phyloP scores from a whole-genome alignment of 2,888 invertebrate species.

The Cataglyphis cursor region DNA sequence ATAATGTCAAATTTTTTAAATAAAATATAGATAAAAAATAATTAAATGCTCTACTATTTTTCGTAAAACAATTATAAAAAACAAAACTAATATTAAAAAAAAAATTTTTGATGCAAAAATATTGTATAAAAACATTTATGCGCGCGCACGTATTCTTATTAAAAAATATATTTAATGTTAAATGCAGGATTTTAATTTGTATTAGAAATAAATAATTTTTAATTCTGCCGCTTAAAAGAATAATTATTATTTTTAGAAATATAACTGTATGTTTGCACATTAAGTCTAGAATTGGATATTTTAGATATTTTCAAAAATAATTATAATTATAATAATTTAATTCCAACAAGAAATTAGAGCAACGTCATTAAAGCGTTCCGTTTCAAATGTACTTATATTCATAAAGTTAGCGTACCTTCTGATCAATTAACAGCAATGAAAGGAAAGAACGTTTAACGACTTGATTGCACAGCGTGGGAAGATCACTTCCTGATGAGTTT shows the following conservation, averaged over 20 bases:
- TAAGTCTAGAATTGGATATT: neutral
- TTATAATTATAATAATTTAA: neutral
- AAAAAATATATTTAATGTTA: neutral
- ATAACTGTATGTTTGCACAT: neutral
- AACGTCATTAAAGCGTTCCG: neutral
- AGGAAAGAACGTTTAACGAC: constrained; percentile 45
- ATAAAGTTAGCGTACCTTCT: neutral
- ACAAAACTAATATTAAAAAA: neutral
- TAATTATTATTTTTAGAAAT: neutral
- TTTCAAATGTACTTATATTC: neutral
- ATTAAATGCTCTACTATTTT: neutral
- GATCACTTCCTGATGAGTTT: constrained; percentile 60
- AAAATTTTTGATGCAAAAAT: neutral
- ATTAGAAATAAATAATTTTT: neutral
- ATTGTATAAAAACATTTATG: neutral
- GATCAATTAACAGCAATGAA: constrained; percentile 69
- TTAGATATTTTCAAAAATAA: neutral
- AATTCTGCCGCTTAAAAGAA: neutral
- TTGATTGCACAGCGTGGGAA: constrained; percentile 30
- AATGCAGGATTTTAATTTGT: neutral
- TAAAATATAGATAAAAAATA: neutral
- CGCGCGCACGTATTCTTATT: neutral
- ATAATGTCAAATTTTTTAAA: neutral
- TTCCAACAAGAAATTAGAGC: neutral
- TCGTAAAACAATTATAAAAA: neutral